Conservation (phyloP, 2,888 invertebrate species). For the Arrhopalites spinosus region DNA sequence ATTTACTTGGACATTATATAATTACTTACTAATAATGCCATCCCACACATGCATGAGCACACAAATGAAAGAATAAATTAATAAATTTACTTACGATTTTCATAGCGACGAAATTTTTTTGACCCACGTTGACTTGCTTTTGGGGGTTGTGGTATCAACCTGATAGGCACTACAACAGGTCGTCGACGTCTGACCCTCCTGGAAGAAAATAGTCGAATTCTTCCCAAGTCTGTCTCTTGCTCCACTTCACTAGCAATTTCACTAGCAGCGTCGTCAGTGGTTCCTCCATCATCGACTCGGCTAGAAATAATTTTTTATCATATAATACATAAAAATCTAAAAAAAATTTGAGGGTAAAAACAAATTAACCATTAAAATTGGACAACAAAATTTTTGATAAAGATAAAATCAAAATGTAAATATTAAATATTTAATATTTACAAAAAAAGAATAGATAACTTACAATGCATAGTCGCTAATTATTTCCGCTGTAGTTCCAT, state of each 20-base stretch:
- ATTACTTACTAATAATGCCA: not conserved
- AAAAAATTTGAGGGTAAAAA: not conserved
- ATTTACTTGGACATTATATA: not conserved
- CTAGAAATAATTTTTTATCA: not conserved
- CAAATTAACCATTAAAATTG: too few species aligned
- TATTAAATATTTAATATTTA: not conserved
- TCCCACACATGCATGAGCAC: not conserved
- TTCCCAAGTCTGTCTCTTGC: conserved; percentile 4
- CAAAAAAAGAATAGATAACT: not conserved
- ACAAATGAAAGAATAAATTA: not conserved
- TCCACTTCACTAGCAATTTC: too few species aligned
- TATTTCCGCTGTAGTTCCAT: not conserved
- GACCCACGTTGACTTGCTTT: conserved; percentile 32
- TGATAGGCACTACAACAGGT: conserved; percentile 38
- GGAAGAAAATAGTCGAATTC: conserved; percentile 6
- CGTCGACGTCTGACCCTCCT: conserved; percentile 31
- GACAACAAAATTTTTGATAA: too few species aligned
- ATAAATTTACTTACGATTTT: conserved; percentile 36
- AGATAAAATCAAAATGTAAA: too few species aligned
- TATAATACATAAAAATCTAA: not conserved
- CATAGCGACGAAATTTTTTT: conserved; percentile 43
- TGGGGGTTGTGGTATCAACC: conserved; percentile 35
- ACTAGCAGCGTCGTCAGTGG: conserved; percentile 34
- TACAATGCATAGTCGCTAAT: conserved; percentile 1
- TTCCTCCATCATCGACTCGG: conserved; percentile 7